phyloP scores from a whole-genome alignment of 2,797 vertebrate genomes.

The Phataginus tricuspis region DNA sequence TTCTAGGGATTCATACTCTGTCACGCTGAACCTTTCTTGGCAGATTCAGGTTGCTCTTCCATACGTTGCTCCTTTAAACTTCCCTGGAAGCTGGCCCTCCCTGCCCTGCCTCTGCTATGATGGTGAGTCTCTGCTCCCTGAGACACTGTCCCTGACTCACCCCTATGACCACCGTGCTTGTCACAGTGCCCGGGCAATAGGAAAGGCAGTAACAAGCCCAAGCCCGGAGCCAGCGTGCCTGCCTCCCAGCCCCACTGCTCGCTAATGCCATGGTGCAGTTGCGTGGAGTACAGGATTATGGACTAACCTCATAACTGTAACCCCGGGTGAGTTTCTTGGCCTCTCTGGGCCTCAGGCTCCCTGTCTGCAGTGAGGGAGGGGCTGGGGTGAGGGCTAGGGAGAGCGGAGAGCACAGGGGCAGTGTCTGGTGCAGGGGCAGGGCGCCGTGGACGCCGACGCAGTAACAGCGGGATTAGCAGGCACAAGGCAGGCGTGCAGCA shows the following conservation, averaged over 20 bases:
- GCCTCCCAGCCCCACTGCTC: background rate
- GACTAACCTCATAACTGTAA: background rate
- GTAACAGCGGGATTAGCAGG: background rate
- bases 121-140: background rate
- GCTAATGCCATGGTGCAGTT: background rate
- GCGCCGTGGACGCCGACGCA: background rate
- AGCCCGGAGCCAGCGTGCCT: background rate
- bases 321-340: background rate
- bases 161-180: background rate
- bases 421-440: background rate
- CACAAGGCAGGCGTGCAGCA: background rate
- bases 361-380: background rate
- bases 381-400: background rate
- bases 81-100: background rate
- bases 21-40: background rate
- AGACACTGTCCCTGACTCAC: background rate
- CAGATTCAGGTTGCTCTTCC: background rate
- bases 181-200: background rate
- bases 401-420: background rate
- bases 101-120: background rate
- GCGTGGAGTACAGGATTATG: background rate
- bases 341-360: background rate
- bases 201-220: background rate
- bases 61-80: background rate
- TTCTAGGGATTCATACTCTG: background rate